Conservation (phyloP, 2,888 invertebrate genomes). For the Rhingia campestris region DNA sequence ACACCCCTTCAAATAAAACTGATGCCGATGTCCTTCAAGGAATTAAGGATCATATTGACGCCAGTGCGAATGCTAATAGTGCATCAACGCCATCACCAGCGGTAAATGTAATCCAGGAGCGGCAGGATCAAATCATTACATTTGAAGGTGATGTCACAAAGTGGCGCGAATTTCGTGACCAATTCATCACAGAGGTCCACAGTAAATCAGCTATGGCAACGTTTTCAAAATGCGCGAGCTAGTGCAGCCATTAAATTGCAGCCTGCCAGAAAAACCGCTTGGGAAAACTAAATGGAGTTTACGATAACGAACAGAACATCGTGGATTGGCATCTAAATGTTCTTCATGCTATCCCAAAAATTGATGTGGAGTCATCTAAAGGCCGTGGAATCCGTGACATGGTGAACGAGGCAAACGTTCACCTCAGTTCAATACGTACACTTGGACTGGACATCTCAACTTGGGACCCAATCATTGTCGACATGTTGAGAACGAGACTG, state of each 20-base stretch:
- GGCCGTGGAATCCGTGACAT: constrained; percentile 12
- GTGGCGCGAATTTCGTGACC: constrained; percentile 7
- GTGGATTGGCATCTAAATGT: constrained; percentile 10
- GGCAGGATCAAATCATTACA: neutral
- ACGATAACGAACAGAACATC: constrained; percentile 20
- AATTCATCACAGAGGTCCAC: neutral
- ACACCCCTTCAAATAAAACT: neutral
- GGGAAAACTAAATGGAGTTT: constrained; percentile 6
- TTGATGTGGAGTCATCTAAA: neutral
- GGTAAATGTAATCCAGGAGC: neutral
- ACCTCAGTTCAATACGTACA: constrained; percentile 25
- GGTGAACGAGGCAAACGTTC: constrained; percentile 30
- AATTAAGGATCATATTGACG: neutral
- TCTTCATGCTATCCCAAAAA: constrained; percentile 2
- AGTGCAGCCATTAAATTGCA: neutral
- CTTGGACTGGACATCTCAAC: constrained; percentile 9
- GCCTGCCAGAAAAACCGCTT: neutral
- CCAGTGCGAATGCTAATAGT: neutral
- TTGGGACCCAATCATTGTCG: constrained; percentile 8
- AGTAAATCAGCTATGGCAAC: neutral
- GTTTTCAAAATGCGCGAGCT: constrained; percentile 2
- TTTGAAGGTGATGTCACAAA: neutral
- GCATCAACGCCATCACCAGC: neutral
- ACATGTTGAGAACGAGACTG: constrained; percentile 14
- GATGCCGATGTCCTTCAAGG: neutral